Base-by-base conservation (phyloP, 2,888 invertebrate genomes). In the Nebria brevicollis region DNA sequence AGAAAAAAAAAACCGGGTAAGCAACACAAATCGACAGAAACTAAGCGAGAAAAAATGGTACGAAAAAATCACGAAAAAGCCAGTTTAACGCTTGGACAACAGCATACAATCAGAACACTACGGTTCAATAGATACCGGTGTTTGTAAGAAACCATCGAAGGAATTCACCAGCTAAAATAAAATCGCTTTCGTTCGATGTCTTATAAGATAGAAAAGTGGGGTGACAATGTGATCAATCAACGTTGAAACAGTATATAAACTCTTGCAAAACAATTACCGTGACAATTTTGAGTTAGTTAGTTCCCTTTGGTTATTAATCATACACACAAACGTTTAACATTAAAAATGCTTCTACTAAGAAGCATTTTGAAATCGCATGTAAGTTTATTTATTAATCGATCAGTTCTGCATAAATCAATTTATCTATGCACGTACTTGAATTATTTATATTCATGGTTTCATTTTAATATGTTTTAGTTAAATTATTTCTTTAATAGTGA, bases 181-280 rank as follows among this genome's bases (percentile, higher is more conserved):
- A 85, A 85, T 85, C 86, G 87, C 87, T 87, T 88, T 88, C 87
- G 82, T 83, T 82, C 83, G 83, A 84, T 85, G 54, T 54, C 54
- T 54, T 54, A 13, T 54, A 54, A 68, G 15, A 68, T 25, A n/a
- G 25, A 68, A 25, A 74, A 74, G 74, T 26, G 79, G 74, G 79
- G 74, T 41, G 11, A 34, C 54, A 54, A 54, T 54, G 54, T 26
- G 66, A 13, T 34, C 42, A 77, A 2, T 72, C n/a, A 70, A 68
- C 87, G 88, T 87, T 87, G 86, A 85, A 83, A 80, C 83, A 83
- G 83, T 87, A 87, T 88, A 88, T 88, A 88, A 86, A 87, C 85
- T 84, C 84, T 86, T 86, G 85, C 83, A 84, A 84, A 85, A 85
- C 83, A 84, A 84, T 65, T 65, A n/a, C 34, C 65, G 66, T 66